Conservation (phyloP, 2,888 invertebrate genomes). For the Drosophila affinis region DNA sequence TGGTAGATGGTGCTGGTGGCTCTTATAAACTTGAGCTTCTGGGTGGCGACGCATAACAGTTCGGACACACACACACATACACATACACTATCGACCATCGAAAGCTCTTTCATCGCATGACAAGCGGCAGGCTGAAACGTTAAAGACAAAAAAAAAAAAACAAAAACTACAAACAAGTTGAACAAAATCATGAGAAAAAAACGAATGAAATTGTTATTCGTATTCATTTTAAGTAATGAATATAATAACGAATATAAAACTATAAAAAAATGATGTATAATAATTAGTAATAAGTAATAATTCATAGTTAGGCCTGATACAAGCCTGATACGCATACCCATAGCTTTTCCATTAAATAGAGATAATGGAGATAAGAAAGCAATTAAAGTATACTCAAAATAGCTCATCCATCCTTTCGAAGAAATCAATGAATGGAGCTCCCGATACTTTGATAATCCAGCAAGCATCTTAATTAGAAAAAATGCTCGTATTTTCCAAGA, state of each 20-base stretch:
- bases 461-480: background rate
- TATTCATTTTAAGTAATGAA: too few species aligned
- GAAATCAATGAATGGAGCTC: background rate
- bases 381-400: too few species aligned
- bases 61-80: constrained; percentile 39
- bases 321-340: too few species aligned
- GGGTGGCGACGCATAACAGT: constrained; percentile 81
- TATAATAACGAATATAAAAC: too few species aligned
- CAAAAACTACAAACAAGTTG: constrained; percentile 31
- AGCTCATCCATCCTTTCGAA: too few species aligned
- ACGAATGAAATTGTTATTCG: constrained; percentile 38
- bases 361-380: too few species aligned
- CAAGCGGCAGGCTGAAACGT: constrained; percentile 69
- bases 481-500: background rate
- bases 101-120: constrained; percentile 73
- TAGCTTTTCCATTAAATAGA: too few species aligned
- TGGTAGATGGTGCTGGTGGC: constrained; percentile 73
- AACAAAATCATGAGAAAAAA: constrained; percentile 35
- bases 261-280: too few species aligned
- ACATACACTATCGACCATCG: constrained; percentile 13
- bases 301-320: too few species aligned
- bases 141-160: constrained; percentile 53
- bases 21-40: constrained; percentile 80
- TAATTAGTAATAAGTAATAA: too few species aligned
- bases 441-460: background rate